phyloP scores from a whole-genome alignment of 1,140 invertebrate genomes.

The Tyrophagus putrescentiae region DNA sequence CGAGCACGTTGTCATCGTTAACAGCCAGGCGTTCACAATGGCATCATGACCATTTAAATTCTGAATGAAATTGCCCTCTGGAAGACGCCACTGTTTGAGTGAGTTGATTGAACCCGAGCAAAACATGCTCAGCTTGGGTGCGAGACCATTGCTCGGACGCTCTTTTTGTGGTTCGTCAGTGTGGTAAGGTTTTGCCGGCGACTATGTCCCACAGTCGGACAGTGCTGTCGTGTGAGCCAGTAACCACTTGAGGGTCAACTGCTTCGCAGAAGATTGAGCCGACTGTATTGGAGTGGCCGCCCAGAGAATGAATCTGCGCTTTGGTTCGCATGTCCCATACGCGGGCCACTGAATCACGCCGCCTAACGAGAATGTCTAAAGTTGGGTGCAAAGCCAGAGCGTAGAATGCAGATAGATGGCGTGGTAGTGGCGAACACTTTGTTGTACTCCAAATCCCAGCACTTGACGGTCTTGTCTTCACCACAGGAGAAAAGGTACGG shows the following conservation, averaged over 20 bases:
- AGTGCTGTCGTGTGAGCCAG: constrained; percentile 52
- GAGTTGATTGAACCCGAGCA: constrained; percentile 95
- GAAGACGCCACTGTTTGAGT: constrained; percentile 98
- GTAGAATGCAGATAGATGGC: constrained; percentile 93
- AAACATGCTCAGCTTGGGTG: constrained; percentile 88
- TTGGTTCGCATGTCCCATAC: constrained; percentile 64
- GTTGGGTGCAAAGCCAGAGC: constrained; percentile 83
- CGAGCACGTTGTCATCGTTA: constrained; percentile 82
- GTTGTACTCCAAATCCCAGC: constrained; percentile 99
- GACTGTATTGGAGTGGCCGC: constrained; percentile 94
- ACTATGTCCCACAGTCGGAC: constrained; percentile 92
- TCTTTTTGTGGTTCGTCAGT: constrained; percentile 97
- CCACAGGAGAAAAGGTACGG: constrained; percentile 98
- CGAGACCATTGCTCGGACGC: constrained; percentile 72
- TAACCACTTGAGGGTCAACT: constrained; percentile 71
- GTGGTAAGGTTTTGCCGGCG: constrained; percentile 86
- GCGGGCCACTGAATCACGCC: constrained; percentile 81
- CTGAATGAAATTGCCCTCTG: constrained; percentile 94
- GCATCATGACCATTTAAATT: constrained; percentile 94
- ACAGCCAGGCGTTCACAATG: constrained; percentile 91
- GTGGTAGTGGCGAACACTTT: constrained; percentile 98
- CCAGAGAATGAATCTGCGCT: constrained; percentile 88
- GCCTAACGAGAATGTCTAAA: constrained; percentile 84
- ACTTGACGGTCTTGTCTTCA: constrained; percentile 98
- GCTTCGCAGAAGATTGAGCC: constrained; percentile 82